phyloP scores from a whole-genome alignment of 1,140 invertebrate genomes.

The Pinna nobilis region DNA sequence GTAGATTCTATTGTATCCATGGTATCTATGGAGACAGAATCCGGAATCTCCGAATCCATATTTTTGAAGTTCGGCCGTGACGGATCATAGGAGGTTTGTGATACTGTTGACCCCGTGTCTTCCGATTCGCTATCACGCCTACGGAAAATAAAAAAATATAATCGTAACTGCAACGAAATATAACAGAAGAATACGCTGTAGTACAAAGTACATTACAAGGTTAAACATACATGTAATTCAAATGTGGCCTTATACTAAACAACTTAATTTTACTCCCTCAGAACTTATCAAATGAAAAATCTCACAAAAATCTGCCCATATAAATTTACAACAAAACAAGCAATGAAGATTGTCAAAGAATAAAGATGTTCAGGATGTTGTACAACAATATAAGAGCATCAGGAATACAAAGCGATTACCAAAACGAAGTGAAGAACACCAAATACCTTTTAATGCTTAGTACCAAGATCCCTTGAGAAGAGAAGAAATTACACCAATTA shows the following conservation, averaged over 20 bases:
- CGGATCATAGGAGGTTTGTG: conserved; percentile 71
- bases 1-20: conserved; percentile 31
- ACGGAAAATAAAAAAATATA: background rate
- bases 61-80: conserved; percentile 60
- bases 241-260: background rate
- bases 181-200: background rate
- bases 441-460: no score
- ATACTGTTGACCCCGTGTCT: conserved; percentile 63
- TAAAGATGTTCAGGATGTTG: no score
- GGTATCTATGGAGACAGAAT: conserved; percentile 47
- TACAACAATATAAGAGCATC: no score
- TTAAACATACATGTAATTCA: background rate
- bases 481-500: no score
- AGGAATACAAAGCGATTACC: no score
- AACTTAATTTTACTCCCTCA: no score
- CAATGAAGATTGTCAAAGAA: no score
- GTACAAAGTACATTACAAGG: background rate
- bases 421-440: no score
- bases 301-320: no score
- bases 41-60: conserved; percentile 68
- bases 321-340: no score
- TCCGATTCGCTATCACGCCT: conserved; percentile 33
- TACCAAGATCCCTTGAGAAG: no score
- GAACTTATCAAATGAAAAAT: no score
- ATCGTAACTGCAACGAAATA: background rate